Base-by-base conservation (phyloP, 2,888 invertebrate species). In the Halictus quadricinctus region DNA sequence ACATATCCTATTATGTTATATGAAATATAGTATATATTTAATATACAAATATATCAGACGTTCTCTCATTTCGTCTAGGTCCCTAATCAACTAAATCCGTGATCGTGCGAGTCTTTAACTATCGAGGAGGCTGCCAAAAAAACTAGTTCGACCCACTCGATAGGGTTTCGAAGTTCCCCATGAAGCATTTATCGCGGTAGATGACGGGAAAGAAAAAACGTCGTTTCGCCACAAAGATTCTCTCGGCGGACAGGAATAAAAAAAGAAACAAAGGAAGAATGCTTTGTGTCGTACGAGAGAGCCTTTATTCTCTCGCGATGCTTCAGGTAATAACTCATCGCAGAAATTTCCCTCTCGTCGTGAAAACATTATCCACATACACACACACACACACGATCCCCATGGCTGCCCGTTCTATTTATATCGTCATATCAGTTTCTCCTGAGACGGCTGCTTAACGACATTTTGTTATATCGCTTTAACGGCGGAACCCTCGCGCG, bases 301-400 rank as follows among this genome's bases (percentile, higher is more conserved):
- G 81, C 80, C 83, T 88, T 88, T 83, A 83, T 86, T 81, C 85
- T 76, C 85, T 76, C 80, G 73, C 64, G 78, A 73, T 70, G 79
- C 86, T 82, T 82, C 86, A 86, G 78, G 84, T 86, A 88, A 88
- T 88, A 88, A 88, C 83, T 88, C 88, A 83, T 84, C 88, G 72
- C 64, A 88, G 88, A 88, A 86, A 85, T 88, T 87, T 88, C 87
- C 87, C 83, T 88, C 87, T 87, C 88, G 81, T 81, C 87, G 82
- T 83, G 85, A 81, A 87, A 88, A 85, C 81, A 81, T 80, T 88
- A 83, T 87, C 83, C 29, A 13, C 60, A 60, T 64, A 64, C 50
- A 54, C 78, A 54, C 66, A 64, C 50, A 54, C 54, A 72, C 72
- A 50, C 79, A 29, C 69, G 75, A 54, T 76, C 70, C 77, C 79